Evolutionary conservation across 2,113 vertebrate genomes (phyloP).

Genomic region (Poecilia latipinna): DNA sequence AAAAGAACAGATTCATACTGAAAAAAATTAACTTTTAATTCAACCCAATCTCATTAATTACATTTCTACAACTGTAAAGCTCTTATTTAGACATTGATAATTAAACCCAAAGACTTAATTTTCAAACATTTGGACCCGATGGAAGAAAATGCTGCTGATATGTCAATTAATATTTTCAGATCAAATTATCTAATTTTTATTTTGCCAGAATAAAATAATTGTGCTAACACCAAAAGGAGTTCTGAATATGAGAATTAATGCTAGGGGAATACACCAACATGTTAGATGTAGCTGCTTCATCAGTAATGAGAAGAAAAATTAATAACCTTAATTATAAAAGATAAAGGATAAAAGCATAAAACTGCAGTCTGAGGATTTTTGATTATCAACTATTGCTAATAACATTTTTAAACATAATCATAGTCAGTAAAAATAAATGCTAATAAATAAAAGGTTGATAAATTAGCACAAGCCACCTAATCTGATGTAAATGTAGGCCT

Average conservation of each 20-base stretch:
- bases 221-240: no score
- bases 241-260: no score
- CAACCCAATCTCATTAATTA: no score
- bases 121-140: neutral
- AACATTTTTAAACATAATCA: neutral
- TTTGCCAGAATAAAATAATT: neutral
- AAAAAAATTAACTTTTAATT: no score
- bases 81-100: no score
- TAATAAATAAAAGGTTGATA: neutral
- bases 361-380: neutral
- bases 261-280: no score
- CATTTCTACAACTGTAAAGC: no score
- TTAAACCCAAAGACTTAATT: neutral
- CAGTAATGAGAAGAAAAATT: no score
- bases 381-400: neutral
- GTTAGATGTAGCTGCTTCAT: no score
- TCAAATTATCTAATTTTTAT: neutral
- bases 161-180: neutral
- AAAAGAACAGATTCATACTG: no score
- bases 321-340: no score
- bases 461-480: neutral
- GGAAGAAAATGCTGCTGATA: neutral
- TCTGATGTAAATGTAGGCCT: neutral
- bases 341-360: no score
- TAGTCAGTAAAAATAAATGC: neutral